Base-by-base conservation (phyloP, 2,797 vertebrate genomes). In the Onychomys arenicola region DNA sequence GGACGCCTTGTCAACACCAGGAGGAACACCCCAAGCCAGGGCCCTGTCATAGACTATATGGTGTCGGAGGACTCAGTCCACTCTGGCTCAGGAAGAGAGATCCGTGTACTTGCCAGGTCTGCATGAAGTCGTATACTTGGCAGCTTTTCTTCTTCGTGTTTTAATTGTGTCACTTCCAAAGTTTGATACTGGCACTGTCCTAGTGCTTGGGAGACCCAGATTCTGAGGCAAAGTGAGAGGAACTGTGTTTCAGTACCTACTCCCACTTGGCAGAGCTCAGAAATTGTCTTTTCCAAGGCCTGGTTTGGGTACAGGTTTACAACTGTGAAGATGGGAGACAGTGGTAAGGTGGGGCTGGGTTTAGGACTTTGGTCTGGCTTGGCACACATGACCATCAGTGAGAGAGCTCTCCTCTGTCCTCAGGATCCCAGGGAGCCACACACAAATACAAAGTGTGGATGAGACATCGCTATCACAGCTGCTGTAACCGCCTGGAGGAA, bases 361-460 rank as follows among this genome's bases (percentile, higher is more conserved):
- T 67, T 43, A 21, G 29, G 17, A 71, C 59, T 23, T 37, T 43
- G 29, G 43, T 43, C 37, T 10, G 1, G 17, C 21, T 34, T 59
- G 84, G 65, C 11, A 5, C 1, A 11, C 1, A 46, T 40, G 40
- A 19, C 16, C 40, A 27, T 43, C 7, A 2, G 13, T 77, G 52
- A 40, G 3, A 52, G n/a, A 34, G 75, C 55, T 10, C 0, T 52
- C 6, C 43, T 46, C 12, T 6, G 0, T 49, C 25, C 14, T 5
- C 81, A 98, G 98, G 97, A 32, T 90, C 96, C 37, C 93, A 69
- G 81, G 98, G 98, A 69, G 99, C 99, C 0, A 98, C 99, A 13
- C 98, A 99, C 2, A 99, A 99, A 90, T 99, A 99, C 96, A 98
- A 89, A 69, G 98, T 99, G 2, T 99, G 99, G 98, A 99, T 99